A percentile compares a stretch with the other conserved stretches of the same genome.
Evolutionary conservation across 2,113 vertebrate genomes (phyloP).

Genomic region (Trematomus loennbergii): DNA sequence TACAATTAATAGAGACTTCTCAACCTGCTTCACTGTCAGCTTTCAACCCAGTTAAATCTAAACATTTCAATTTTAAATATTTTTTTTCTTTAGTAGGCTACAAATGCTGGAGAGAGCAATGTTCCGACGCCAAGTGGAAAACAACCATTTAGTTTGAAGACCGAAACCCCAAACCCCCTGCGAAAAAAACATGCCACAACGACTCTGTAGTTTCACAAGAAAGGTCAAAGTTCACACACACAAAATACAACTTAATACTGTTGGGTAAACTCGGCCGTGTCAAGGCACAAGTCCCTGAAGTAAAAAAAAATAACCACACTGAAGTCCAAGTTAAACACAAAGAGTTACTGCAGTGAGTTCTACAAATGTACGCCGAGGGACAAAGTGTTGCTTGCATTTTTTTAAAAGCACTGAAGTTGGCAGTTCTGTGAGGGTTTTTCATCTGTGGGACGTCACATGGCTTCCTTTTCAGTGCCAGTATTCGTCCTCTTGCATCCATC

Average conservation of each 20-base stretch:
- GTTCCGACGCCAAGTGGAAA: conserved; percentile 55
- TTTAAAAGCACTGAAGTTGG: conserved; percentile 59
- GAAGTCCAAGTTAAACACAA: conserved; percentile 85
- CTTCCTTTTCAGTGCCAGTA: conserved; percentile 56
- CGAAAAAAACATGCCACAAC: conserved; percentile 90
- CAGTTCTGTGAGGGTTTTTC: conserved; percentile 50
- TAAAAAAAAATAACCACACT: conserved; percentile 53
- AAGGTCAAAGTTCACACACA: conserved; percentile 94
- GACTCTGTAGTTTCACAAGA: conserved; percentile 91
- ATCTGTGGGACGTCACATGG: conserved; percentile 64
- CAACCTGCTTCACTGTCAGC: conserved; percentile 65
- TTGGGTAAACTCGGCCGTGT: conserved; percentile 88
- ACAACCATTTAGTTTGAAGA: conserved; percentile 29
- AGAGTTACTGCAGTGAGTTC: conserved; percentile 71
- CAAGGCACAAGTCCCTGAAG: conserved; percentile 56
- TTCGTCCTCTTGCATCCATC: conserved; percentile 27
- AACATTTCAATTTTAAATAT: conserved; percentile 83
- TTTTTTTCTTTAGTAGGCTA: conserved; percentile 79
- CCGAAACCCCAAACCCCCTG: neutral
- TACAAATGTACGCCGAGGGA: conserved; percentile 77
- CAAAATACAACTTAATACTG: conserved; percentile 94
- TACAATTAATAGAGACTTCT: conserved; percentile 53
- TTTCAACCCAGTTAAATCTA: conserved; percentile 90
- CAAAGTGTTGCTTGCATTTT: conserved; percentile 72
- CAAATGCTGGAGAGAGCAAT: conserved; percentile 85